These are phyloP conservation scores for Brachypteracias leptosomus DNA, from an alignment of 2,113 vertebrate genomes.

Conservation along the genomic window DNA sequence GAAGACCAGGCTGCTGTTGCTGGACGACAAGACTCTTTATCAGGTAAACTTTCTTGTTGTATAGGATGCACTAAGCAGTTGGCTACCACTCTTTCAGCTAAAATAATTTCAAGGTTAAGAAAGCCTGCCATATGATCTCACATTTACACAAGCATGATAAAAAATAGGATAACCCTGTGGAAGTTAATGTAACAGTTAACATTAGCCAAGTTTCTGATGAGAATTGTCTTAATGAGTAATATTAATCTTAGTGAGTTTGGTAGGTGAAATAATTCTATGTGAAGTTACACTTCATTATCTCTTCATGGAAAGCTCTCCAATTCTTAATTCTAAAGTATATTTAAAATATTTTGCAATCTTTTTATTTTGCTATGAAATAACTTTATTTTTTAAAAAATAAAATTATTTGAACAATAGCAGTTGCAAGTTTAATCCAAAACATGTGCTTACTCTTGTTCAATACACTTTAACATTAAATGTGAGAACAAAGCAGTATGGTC, in stretches of 20 bases:
- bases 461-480: not conserved
- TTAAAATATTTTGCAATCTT: not conserved
- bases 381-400: not conserved
- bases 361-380: not conserved
- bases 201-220: not conserved
- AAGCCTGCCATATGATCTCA: not conserved
- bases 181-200: not conserved
- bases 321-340: not conserved
- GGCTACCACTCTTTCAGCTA: not conserved
- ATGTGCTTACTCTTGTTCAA: not conserved
- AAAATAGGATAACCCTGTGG: not conserved
- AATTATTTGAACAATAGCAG: not conserved
- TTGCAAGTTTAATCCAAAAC: not conserved
- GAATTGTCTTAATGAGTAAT: not conserved
- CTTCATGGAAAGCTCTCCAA: not conserved
- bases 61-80: not conserved
- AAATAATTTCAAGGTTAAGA: not conserved
- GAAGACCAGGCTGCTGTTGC: not conserved
- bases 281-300: not conserved
- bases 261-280: not conserved
- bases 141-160: not conserved
- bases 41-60: not conserved
- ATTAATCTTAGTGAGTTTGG: not conserved
- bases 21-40: not conserved
- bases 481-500: conserved; percentile 24